Evolutionary conservation across 2,113 vertebrate genomes (phyloP).

Genomic region (Brachypteracias leptosomus): DNA sequence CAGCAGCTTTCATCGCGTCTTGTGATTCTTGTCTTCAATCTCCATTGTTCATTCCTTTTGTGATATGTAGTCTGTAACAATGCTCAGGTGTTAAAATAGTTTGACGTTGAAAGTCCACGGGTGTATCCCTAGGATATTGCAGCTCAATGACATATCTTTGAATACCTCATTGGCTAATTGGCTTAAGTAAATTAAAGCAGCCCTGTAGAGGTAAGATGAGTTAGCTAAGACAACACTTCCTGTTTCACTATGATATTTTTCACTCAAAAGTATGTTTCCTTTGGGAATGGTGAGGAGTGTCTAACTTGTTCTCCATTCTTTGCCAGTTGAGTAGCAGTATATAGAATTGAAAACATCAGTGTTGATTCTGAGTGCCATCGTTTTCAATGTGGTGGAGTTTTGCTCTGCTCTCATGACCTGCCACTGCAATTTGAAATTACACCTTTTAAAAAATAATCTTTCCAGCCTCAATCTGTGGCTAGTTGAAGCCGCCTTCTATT

Average conservation of each 20-base stretch:
- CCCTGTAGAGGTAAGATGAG: neutral
- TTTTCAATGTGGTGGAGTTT: neutral
- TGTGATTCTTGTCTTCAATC: neutral
- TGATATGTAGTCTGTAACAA: neutral
- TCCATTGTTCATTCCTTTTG: neutral
- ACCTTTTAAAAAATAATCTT: neutral
- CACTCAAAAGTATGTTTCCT: neutral
- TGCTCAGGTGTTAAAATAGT: neutral
- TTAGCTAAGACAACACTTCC: neutral
- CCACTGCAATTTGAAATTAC: neutral
- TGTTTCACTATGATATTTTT: neutral
- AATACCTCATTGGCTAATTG: neutral
- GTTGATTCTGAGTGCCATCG: neutral
- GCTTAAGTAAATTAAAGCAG: neutral
- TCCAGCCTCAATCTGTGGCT: neutral
- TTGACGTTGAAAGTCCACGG: neutral
- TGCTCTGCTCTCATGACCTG: neutral
- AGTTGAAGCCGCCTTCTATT: neutral
- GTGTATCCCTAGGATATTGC: neutral
- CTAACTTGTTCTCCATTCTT: neutral
- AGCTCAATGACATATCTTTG: neutral
- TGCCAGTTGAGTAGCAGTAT: neutral
- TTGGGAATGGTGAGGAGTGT: neutral
- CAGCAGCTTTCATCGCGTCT: neutral
- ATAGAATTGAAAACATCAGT: neutral